Conservation (phyloP, 2,888 invertebrate genomes). For the Eristalinus sepulchralis region DNA sequence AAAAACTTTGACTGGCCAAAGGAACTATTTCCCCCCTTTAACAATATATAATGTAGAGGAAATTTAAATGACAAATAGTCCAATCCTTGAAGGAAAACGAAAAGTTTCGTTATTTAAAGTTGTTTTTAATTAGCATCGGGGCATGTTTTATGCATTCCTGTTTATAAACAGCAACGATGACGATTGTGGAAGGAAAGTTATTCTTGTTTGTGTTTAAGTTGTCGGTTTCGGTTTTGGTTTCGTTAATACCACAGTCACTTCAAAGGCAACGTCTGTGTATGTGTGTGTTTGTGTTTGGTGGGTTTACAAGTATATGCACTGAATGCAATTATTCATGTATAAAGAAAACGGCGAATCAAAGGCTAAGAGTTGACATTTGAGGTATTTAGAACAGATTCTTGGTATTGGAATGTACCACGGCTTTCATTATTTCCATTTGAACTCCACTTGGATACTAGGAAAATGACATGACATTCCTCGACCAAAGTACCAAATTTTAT, state of each 20-base stretch:
- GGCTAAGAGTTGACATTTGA: too few species aligned
- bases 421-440: too few species aligned
- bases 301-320: too few species aligned
- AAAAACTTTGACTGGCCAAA: conserved; percentile 47
- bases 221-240: conserved; percentile 29
- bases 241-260: neutral
- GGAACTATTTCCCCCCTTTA: conserved; percentile 24
- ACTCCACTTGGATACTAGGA: too few species aligned
- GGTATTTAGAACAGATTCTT: too few species aligned
- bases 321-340: too few species aligned
- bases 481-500: too few species aligned
- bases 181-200: neutral
- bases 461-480: too few species aligned
- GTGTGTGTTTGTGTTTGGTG: neutral
- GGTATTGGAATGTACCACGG: too few species aligned
- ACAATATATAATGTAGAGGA: conserved; percentile 2
- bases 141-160: conserved; percentile 61
- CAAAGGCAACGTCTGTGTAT: neutral
- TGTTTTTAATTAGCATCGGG: conserved; percentile 65
- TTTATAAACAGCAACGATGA: conserved; percentile 4
- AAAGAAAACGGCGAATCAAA: too few species aligned
- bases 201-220: conserved; percentile 25
- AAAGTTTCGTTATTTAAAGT: conserved; percentile 23
- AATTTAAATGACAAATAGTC: conserved; percentile 68
- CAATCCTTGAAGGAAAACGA: conserved; percentile 18